phyloP scores from a whole-genome alignment of 2,888 invertebrate genomes.

The Acleris laterana region DNA sequence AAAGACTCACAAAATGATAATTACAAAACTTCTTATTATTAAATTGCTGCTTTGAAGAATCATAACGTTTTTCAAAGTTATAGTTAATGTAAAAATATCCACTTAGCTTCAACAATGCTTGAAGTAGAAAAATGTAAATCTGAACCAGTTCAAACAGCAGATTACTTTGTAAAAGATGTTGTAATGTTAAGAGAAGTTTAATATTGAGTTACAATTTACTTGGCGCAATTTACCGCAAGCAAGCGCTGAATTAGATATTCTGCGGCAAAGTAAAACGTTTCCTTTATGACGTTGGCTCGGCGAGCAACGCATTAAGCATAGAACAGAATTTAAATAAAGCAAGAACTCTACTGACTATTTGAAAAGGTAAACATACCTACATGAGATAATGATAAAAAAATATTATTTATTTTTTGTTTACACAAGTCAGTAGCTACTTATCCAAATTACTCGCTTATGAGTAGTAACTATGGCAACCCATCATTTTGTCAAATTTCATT shows the following conservation, averaged over 20 bases:
- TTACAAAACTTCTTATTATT: not conserved
- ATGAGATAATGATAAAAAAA: too few relatives aligned
- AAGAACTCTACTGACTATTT: too few relatives aligned
- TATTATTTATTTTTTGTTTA: too few relatives aligned
- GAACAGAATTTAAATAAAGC: too few relatives aligned
- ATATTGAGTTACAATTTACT: slow-evolving; percentile 4
- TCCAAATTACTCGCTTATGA: too few relatives aligned
- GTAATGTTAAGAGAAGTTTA: not conserved
- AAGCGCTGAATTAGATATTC: slow-evolving; percentile 2
- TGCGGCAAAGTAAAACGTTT: not conserved
- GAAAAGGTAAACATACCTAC: too few relatives aligned
- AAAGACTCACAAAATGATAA: too few relatives aligned
- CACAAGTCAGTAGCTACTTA: too few relatives aligned
- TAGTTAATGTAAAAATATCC: slow-evolving; percentile 19
- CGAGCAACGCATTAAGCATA: too few relatives aligned
- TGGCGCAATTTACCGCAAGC: not conserved
- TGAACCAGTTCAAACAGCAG: slow-evolving; percentile 12
- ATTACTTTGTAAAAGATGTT: slow-evolving; percentile 24
- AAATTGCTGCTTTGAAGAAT: slow-evolving; percentile 15
- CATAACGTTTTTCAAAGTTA: slow-evolving; percentile 8
- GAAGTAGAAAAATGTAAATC: slow-evolving; percentile 1
- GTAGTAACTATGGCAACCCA: too few relatives aligned
- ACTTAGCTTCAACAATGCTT: slow-evolving; percentile 1
- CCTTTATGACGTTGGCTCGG: not conserved
- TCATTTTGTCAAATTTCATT: too few relatives aligned